A percentile compares a stretch with the other conserved stretches of the same genome.
Evolutionary conservation across 2,888 invertebrate species (phyloP).

Genomic region (Peribatodes rhomboidaria): DNA sequence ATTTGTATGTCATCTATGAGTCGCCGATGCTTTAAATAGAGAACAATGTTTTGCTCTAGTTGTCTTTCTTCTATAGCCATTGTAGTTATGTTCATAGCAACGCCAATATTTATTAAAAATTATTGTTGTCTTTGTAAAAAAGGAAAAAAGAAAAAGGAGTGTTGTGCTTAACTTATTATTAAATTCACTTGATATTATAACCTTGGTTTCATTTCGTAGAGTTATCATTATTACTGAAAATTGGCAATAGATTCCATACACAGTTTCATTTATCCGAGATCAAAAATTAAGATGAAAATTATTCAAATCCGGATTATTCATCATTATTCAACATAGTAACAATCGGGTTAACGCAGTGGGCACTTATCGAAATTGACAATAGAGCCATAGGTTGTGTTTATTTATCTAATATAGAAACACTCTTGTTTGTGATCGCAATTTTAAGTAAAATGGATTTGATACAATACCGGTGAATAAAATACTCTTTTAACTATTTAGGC

Average conservation of each 20-base stretch:
- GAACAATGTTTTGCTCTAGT: conserved; percentile 49
- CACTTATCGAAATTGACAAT: neutral
- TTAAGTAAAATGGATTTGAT: neutral
- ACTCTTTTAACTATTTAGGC: too few relatives aligned
- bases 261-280: neutral
- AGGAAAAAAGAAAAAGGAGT: conserved; percentile 20
- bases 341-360: too few relatives aligned
- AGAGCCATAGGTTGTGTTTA: neutral
- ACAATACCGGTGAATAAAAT: neutral
- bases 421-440: neutral
- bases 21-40: conserved; percentile 10
- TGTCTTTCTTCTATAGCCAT: conserved; percentile 40
- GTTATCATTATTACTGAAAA: neutral
- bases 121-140: conserved; percentile 27
- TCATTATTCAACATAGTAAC: too few relatives aligned
- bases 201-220: conserved; percentile 32
- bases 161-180: conserved; percentile 10
- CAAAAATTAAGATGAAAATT: neutral
- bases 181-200: conserved; percentile 25
- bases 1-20: conserved; percentile 5
- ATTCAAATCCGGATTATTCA: neutral
- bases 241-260: neutral
- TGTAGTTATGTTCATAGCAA: conserved; percentile 43
- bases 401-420: neutral
- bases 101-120: conserved; percentile 52